Conservation (phyloP, 2,888 invertebrate genomes). For the Xestia ashworthii region DNA sequence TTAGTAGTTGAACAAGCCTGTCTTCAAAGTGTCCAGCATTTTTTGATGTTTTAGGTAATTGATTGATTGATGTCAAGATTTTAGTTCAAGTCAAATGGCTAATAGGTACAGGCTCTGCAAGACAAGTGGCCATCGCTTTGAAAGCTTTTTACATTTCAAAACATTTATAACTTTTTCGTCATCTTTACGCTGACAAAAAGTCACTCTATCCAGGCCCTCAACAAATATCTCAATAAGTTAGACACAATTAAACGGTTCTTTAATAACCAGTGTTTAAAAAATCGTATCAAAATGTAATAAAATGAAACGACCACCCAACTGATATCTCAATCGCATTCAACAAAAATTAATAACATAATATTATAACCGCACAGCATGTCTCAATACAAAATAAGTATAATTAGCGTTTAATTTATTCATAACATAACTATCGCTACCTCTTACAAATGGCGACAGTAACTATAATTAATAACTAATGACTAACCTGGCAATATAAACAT, state of each 20-base stretch:
- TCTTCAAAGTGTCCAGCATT: too few relatives aligned
- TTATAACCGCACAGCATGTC: slow-evolving; percentile 36
- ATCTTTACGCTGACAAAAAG: not conserved
- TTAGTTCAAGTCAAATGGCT: not conserved
- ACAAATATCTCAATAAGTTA: not conserved
- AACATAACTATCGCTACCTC: slow-evolving; percentile 39
- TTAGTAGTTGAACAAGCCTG: not conserved
- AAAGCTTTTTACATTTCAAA: not conserved
- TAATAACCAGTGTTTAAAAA: not conserved
- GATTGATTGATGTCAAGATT: not conserved
- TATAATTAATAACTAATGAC: slow-evolving; percentile 50
- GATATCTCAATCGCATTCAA: slow-evolving; percentile 21
- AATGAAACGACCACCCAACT: slow-evolving; percentile 43
- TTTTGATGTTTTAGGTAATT: not conserved
- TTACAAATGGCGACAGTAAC: slow-evolving; percentile 49
- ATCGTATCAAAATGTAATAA: not conserved
- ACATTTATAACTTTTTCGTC: not conserved
- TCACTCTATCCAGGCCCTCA: not conserved
- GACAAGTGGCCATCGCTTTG: not conserved
- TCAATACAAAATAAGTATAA: slow-evolving; percentile 53
- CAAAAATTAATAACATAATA: slow-evolving; percentile 37
- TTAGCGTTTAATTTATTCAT: slow-evolving; percentile 46
- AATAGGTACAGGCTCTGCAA: not conserved
- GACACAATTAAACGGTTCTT: not conserved
- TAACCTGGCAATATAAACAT: slow-evolving; percentile 42